These are phyloP conservation scores for Acinonyx jubatus DNA, from an alignment of 2,113 vertebrate species.

Conservation along the genomic window DNA sequence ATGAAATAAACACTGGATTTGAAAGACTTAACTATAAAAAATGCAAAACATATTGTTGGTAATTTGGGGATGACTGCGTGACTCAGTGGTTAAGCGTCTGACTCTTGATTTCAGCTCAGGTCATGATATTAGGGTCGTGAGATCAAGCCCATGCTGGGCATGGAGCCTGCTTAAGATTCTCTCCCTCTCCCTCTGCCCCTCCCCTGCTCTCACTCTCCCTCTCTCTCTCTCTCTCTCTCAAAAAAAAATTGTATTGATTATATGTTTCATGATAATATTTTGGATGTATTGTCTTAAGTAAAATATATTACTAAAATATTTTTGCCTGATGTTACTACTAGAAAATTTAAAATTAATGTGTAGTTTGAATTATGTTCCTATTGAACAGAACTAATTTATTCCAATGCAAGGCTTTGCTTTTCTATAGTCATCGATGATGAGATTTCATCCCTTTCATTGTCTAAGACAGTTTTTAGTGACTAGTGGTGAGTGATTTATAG, in stretches of 20 bases:
- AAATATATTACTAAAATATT: conserved; percentile 23
- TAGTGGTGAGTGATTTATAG: neutral
- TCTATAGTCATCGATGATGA: neutral
- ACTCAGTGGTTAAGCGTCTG: no score
- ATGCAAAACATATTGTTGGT: neutral
- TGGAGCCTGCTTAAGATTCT: no score
- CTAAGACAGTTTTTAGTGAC: conserved; percentile 6
- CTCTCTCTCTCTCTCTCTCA: no score
- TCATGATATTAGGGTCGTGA: no score
- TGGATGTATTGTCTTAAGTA: conserved; percentile 1
- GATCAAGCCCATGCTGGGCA: no score
- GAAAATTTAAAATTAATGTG: neutral
- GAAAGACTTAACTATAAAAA: neutral
- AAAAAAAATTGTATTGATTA: neutral
- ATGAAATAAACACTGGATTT: conserved; percentile 28
- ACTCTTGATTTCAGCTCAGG: no score
- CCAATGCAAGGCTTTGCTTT: neutral
- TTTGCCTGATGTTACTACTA: neutral
- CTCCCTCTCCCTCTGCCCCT: no score
- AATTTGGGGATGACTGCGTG: neutral
- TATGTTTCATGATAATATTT: conserved; percentile 1
- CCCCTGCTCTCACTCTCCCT: no score
- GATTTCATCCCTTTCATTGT: neutral
- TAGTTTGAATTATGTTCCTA: neutral
- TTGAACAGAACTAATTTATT: neutral